Evolutionary conservation across 2,888 invertebrate species (phyloP).

Genomic region (Arenicola marina): DNA sequence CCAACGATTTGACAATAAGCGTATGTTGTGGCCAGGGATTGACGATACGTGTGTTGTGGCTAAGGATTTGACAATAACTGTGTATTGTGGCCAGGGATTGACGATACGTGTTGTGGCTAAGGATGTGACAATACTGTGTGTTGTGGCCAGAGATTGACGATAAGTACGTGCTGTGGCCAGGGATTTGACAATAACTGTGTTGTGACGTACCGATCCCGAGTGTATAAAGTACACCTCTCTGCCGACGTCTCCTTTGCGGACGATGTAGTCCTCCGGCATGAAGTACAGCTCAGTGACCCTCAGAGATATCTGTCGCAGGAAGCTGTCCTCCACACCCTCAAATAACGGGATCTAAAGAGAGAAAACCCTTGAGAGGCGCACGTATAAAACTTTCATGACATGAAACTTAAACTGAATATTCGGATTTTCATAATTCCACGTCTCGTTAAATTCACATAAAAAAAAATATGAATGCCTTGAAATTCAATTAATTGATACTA

Average conservation of each 20-base stretch:
- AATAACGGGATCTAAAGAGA: slow-evolving; percentile 29
- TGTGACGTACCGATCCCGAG: slow-evolving; percentile 21
- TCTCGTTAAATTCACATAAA: too few relatives aligned
- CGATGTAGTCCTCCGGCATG: slow-evolving; percentile 31
- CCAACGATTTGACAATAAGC: too few relatives aligned
- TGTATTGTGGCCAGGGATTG: too few relatives aligned
- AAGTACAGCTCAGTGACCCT: slow-evolving; percentile 21
- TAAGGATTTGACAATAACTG: not conserved
- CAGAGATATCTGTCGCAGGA: slow-evolving; percentile 22
- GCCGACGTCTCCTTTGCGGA: slow-evolving; percentile 32
- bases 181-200: not conserved
- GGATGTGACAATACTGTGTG: not conserved
- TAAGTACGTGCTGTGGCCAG: not conserved
- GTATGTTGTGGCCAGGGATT: too few relatives aligned
- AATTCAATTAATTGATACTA: too few relatives aligned
- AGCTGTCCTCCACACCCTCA: slow-evolving; percentile 18
- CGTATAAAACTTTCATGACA: not conserved
- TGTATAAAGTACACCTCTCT: slow-evolving; percentile 25
- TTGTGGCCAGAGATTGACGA: slow-evolving; percentile 4
- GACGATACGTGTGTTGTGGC: too few relatives aligned
- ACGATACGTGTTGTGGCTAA: not conserved
- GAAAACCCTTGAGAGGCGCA: too few relatives aligned
- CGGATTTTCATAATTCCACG: slow-evolving; percentile 3
- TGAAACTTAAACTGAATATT: not conserved
- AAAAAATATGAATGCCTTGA: too few relatives aligned